Percentiles rank a stretch among this genome's conserved stretches.
These are phyloP conservation scores for Smutsia gigantea DNA, from an alignment of 2,797 vertebrate genomes.

Conservation along the genomic window DNA sequence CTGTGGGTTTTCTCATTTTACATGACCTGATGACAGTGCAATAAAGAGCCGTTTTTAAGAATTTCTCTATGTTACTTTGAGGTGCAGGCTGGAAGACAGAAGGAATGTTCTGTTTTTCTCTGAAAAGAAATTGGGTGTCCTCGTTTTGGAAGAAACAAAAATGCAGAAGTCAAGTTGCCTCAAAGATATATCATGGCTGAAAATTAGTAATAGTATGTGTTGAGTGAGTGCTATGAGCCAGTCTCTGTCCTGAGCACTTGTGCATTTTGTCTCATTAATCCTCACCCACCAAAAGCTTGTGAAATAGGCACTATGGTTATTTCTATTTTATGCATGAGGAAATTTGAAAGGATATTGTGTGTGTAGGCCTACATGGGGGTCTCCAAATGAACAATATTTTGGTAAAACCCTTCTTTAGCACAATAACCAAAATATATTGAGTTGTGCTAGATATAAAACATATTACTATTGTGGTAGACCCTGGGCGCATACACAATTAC, in stretches of 20 bases:
- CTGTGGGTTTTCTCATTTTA: neutral
- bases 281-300: neutral
- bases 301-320: neutral
- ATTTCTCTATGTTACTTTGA: conserved; percentile 32
- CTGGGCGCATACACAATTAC: neutral
- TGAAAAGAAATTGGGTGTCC: conserved; percentile 28
- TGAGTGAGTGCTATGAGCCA: neutral
- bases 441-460: too few relatives aligned
- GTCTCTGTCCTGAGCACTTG: neutral
- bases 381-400: neutral
- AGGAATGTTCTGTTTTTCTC: neutral
- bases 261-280: neutral
- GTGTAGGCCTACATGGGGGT: neutral
- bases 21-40: neutral
- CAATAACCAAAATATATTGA: neutral
- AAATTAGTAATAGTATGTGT: neutral
- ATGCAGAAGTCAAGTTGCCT: neutral
- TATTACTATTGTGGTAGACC: neutral
- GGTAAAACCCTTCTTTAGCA: neutral
- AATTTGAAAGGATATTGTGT: neutral
- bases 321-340: conserved; percentile 30
- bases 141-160: conserved; percentile 5
- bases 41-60: neutral
- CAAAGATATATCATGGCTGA: neutral
- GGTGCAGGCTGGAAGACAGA: neutral